These are phyloP conservation scores for Netelia virgata DNA, from an alignment of 2,888 invertebrate genomes.

Conservation along the genomic window DNA sequence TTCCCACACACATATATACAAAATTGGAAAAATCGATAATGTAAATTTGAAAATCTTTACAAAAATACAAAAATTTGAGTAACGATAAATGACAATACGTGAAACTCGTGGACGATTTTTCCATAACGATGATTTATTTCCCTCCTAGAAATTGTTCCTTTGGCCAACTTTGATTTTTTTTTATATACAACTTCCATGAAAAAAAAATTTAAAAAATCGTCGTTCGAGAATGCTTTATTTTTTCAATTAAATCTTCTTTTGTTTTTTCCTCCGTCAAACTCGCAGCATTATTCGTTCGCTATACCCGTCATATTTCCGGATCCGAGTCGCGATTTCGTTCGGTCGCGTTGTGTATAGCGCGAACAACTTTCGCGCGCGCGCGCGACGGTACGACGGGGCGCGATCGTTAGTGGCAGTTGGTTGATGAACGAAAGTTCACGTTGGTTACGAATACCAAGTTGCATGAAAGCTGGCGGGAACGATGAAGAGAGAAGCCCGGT, in stretches of 20 bases:
- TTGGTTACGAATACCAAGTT: background rate
- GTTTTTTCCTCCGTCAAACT: too few species aligned
- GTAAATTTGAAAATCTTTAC: too few species aligned
- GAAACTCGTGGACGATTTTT: too few species aligned
- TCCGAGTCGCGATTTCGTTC: background rate
- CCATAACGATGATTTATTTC: too few species aligned
- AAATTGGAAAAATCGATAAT: too few species aligned
- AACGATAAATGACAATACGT: background rate
- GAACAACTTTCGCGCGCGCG: background rate
- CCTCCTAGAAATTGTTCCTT: too few species aligned
- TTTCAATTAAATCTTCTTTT: too few species aligned
- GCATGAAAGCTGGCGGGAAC: background rate
- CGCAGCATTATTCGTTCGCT: background rate
- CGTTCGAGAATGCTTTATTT: background rate
- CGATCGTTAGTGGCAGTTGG: slow-evolving; percentile 3
- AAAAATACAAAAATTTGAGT: background rate
- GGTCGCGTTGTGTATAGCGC: background rate
- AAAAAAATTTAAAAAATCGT: background rate
- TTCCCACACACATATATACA: too few species aligned
- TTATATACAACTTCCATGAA: too few species aligned
- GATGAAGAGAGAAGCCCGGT: background rate
- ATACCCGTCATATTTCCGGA: background rate
- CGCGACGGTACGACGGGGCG: background rate
- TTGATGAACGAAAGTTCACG: slow-evolving; percentile 16
- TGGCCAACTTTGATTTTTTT: too few species aligned